Evolutionary conservation across 1,140 invertebrate genomes (phyloP).

Genomic region (Drosophila quadrilineata): DNA sequence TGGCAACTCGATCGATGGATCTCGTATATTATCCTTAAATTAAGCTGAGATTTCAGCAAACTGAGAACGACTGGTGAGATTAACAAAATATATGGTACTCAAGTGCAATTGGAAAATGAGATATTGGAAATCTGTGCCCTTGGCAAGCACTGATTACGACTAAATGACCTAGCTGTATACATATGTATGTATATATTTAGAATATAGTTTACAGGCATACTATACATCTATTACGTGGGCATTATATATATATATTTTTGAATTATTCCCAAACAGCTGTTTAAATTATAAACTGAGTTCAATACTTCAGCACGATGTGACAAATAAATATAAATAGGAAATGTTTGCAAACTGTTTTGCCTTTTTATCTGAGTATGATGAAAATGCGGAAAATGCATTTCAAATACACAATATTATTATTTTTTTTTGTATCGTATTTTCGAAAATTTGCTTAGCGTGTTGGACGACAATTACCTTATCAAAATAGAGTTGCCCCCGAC

Average conservation of each 20-base stretch:
- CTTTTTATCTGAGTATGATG: no score
- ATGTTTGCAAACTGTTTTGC: no score
- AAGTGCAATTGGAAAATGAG: neutral
- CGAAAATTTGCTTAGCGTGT: conserved; percentile 51
- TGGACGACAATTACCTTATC: conserved; percentile 52
- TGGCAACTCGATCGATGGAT: neutral
- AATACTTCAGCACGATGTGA: conserved; percentile 24
- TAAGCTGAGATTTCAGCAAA: conserved; percentile 10
- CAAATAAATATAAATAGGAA: no score
- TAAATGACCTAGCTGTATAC: no score
- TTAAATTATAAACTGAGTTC: conserved; percentile 24
- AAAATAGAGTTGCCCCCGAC: neutral
- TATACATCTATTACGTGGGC: no score
- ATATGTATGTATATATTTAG: no score
- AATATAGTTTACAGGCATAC: no score
- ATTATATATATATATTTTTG: conserved; percentile 11
- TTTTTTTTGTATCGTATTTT: no score
- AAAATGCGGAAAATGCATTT: no score
- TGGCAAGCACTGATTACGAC: neutral
- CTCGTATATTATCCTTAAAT: conserved; percentile 2
- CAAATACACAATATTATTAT: no score
- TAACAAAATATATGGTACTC: neutral
- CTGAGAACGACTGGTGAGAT: neutral
- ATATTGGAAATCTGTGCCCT: no score
- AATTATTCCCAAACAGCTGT: conserved; percentile 35